These are phyloP conservation scores for Harpegnathos saltator DNA, from an alignment of 1,140 invertebrate species.

Conservation along the genomic window DNA sequence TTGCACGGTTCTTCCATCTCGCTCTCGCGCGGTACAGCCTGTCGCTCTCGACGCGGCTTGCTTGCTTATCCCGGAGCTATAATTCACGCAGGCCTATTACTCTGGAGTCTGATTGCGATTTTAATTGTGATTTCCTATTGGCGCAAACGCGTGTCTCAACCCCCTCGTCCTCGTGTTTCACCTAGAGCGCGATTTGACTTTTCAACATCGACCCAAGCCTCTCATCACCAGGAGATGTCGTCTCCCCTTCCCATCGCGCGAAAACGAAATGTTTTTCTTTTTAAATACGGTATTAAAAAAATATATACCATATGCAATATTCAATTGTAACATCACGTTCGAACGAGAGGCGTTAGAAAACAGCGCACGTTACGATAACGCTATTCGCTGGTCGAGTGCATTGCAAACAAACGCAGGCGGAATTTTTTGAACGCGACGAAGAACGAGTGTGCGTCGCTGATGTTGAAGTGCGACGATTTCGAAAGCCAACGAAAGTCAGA, in stretches of 20 bases:
- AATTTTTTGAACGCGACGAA: slow-evolving; percentile 13
- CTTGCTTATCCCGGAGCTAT: slow-evolving; percentile 17
- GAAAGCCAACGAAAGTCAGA: slow-evolving; percentile 8
- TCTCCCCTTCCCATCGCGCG: neutral
- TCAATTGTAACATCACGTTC: too few species aligned
- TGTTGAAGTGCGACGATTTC: slow-evolving; percentile 32
- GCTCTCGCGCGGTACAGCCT: neutral
- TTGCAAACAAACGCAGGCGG: slow-evolving; percentile 10
- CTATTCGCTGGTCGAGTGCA: neutral
- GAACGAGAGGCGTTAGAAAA: too few species aligned
- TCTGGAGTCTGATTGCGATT: slow-evolving; percentile 33
- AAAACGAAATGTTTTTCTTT: neutral
- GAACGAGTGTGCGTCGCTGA: neutral
- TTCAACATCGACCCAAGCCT: neutral
- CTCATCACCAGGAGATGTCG: neutral
- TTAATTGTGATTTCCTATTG: slow-evolving; percentile 36
- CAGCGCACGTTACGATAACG: neutral
- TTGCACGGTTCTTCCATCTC: slow-evolving; percentile 17
- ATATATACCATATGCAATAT: too few species aligned
- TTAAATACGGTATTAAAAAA: too few species aligned
- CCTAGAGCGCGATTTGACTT: neutral
- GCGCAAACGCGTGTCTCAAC: neutral
- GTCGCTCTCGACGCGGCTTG: slow-evolving; percentile 1
- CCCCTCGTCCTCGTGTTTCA: neutral
- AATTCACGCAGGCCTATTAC: slow-evolving; percentile 1